phyloP scores from a whole-genome alignment of 2,888 invertebrate species.

The Nomada fucata region DNA sequence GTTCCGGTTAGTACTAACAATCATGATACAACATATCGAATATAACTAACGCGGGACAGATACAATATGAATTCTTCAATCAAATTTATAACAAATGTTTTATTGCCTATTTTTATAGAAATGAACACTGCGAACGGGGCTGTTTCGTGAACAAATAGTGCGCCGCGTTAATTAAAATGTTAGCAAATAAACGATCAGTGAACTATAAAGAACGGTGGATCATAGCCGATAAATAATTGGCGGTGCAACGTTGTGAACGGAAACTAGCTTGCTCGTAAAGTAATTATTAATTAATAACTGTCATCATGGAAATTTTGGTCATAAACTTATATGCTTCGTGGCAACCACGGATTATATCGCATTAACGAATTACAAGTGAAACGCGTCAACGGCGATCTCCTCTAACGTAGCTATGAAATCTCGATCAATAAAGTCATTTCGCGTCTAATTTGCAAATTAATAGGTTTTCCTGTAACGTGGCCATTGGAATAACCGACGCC shows the following conservation, averaged over 20 bases:
- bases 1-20: not conserved
- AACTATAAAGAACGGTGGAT: too few relatives aligned
- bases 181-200: not conserved
- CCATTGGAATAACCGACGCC: constrained; percentile 28
- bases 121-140: not conserved
- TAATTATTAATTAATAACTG: not conserved
- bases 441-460: constrained; percentile 54
- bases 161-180: not conserved
- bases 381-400: constrained; percentile 31
- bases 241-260: too few relatives aligned
- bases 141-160: too few relatives aligned
- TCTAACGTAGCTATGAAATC: constrained; percentile 21
- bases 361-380: constrained; percentile 10
- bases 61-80: not conserved
- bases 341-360: not conserved
- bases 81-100: not conserved
- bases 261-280: not conserved
- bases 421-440: constrained; percentile 52
- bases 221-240: too few relatives aligned
- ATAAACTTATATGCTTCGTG: not conserved
- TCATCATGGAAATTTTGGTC: not conserved
- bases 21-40: too few relatives aligned
- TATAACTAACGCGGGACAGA: not conserved
- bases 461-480: constrained; percentile 15
- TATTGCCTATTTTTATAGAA: not conserved